Evolutionary conservation across 2,888 invertebrate species (phyloP).

Genomic region (Melanophora roralis): DNA sequence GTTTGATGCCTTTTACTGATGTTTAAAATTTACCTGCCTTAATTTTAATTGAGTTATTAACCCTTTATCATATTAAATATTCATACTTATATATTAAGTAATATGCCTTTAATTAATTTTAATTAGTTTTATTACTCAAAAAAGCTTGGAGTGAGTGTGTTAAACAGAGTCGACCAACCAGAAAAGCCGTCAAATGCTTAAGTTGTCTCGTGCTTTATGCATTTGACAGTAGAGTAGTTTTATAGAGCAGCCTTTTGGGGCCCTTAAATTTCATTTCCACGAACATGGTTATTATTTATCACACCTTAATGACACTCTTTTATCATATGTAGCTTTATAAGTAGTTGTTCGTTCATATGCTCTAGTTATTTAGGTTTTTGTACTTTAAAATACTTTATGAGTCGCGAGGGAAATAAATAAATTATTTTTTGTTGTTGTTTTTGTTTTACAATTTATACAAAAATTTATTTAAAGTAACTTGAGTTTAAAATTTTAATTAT

Average conservation of each 20-base stretch:
- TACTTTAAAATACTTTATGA: not conserved
- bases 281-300: not conserved
- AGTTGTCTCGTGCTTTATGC: conserved; percentile 1
- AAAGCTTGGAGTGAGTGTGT: not conserved
- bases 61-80: conserved; percentile 14
- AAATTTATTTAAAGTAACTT: not conserved
- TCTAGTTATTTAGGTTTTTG: not conserved
- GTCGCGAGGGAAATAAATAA: conserved; percentile 18
- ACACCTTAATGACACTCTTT: not conserved
- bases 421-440: not conserved
- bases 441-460: not conserved
- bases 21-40: not conserved
- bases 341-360: not conserved
- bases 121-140: not conserved
- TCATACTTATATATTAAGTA: too few relatives aligned
- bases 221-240: conserved; percentile 41
- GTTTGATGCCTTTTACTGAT: not conserved
- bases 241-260: not conserved
- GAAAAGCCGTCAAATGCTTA: not conserved
- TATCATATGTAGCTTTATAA: not conserved
- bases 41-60: not conserved
- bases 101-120: not conserved
- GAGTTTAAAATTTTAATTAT: not conserved
- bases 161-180: not conserved
- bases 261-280: not conserved